A percentile compares a stretch with the other conserved stretches of the same genome.
Conservation (phyloP, 2,797 vertebrate genomes). For the Moxostoma hubbsi region DNA sequence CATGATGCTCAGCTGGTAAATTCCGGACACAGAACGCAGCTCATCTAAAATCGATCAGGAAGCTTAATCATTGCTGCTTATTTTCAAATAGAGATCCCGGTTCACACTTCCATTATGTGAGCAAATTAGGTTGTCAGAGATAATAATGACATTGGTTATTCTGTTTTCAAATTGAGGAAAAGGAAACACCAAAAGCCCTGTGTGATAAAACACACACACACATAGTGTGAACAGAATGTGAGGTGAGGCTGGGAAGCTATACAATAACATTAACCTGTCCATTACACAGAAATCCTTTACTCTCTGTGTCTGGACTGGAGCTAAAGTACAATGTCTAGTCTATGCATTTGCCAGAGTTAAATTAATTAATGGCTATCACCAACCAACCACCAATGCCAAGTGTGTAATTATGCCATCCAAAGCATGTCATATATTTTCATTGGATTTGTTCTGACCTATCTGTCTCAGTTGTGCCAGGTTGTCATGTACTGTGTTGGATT, state of each 20-base stretch:
- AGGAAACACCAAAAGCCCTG: not conserved
- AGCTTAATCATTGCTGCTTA: slow-evolving; percentile 21
- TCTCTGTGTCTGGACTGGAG: not conserved
- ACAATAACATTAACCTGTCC: not conserved
- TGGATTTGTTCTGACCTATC: not conserved
- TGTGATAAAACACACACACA: not conserved
- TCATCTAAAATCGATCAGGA: slow-evolving; percentile 36
- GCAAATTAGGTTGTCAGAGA: slow-evolving; percentile 40
- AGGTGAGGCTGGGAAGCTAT: not conserved
- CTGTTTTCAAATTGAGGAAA: slow-evolving; percentile 32
- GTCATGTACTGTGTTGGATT: slow-evolving; percentile 21
- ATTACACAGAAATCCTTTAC: slow-evolving; percentile 11
- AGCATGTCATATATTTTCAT: slow-evolving; percentile 26
- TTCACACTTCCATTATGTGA: slow-evolving; percentile 24
- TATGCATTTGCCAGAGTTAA: slow-evolving; percentile 7
- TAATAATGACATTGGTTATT: slow-evolving; percentile 43
- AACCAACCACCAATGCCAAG: not conserved
- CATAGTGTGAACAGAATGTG: slow-evolving; percentile 1
- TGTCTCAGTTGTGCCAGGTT: not conserved
- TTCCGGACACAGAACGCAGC: slow-evolving; percentile 5
- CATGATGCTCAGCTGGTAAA: slow-evolving; percentile 33
- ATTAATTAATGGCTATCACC: not conserved
- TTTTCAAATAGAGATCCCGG: slow-evolving; percentile 32
- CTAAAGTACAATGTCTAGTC: not conserved
- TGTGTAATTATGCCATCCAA: slow-evolving; percentile 19